Base-by-base conservation (phyloP, 2,888 invertebrate species). In the Drosophila falleni region DNA sequence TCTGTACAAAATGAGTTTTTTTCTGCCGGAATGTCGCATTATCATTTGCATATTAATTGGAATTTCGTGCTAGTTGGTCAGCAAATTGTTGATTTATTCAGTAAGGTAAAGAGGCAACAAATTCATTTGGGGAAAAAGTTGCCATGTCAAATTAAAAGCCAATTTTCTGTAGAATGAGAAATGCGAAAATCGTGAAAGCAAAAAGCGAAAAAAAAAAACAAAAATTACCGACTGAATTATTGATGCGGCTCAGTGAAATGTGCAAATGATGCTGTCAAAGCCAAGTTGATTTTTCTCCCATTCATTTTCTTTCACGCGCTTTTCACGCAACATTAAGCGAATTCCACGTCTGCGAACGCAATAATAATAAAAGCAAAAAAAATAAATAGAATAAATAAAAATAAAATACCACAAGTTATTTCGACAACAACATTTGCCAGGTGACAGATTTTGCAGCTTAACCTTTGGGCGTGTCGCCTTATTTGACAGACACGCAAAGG, bases 241-340 rank as follows among this genome's bases (percentile, higher is more conserved):
- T 78, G 61, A 76, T 62, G 69, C 64, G 63, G 62, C 51, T 76
- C 72, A 69, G 65, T 71, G 75, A 73, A 68, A 71, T 81, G 74
- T 71, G 76, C 76, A 82, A 81, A 81, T 81, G 71, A 70, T 69
- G 84, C 75, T 80, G 78, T 75, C 74, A 75, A 67, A 62, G 67
- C 60, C 58, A 60, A 87, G 66, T 71, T 58, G 64, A 81, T 65
- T 76, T 75, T 75, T 42, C 50, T 69, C 41, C 47, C 74, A 71
- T 68, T 73, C 71, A 73, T 86, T 80, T 80, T 63, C 59, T 68
- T 84, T 71, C 56, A 69, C 74, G 78, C 74, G 74, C 53, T 70
- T 83, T 87, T 89, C 81, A 87, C 81, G 89, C 81, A 64, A 78
- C 84, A 89, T 87, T 89, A 71, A 87, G 71, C 80, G 51, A 68